Conservation (phyloP, 1,140 invertebrate genomes). For the Drosophila biarmipes region DNA sequence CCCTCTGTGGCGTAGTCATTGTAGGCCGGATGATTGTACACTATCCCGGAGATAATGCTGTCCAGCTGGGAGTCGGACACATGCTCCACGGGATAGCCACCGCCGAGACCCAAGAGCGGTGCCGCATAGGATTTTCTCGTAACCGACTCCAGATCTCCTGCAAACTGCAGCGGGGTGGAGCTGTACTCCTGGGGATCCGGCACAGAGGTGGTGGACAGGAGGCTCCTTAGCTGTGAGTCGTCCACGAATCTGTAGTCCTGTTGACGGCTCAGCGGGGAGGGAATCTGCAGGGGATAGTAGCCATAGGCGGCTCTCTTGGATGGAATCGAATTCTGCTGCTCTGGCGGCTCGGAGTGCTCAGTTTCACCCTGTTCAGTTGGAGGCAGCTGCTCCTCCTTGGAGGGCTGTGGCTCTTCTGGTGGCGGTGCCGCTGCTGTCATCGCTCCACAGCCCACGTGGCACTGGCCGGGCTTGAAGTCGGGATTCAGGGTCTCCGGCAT, state of each 20-base stretch:
- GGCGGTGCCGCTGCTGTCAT: constrained; percentile 35
- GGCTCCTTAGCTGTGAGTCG: constrained; percentile 45
- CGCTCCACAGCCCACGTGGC: constrained; percentile 61
- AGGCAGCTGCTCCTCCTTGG: background rate
- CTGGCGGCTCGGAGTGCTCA: constrained; percentile 1
- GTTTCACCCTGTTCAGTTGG: background rate
- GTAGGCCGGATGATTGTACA: constrained; percentile 70
- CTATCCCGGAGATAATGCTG: constrained; percentile 67
- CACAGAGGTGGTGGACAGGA: constrained; percentile 70
- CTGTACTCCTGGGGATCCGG: constrained; percentile 64
- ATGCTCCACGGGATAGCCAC: constrained; percentile 65
- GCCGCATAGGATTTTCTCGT: constrained; percentile 12
- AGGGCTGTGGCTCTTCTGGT: constrained; percentile 1
- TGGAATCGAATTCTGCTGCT: constrained; percentile 50
- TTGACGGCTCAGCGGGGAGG: constrained; percentile 35
- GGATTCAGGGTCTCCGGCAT: constrained; percentile 79
- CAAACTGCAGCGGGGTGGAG: constrained; percentile 63
- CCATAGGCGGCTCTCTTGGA: constrained; percentile 48
- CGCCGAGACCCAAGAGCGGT: constrained; percentile 14
- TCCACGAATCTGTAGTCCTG: constrained; percentile 63
- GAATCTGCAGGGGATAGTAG: constrained; percentile 65
- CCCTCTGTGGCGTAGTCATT: constrained; percentile 43
- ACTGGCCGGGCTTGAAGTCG: constrained; percentile 67
- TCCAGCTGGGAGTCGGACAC: constrained; percentile 66
- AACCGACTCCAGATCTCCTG: constrained; percentile 59